Conservation (phyloP, 1,140 invertebrate genomes). For the Aradophagus sp. region DNA sequence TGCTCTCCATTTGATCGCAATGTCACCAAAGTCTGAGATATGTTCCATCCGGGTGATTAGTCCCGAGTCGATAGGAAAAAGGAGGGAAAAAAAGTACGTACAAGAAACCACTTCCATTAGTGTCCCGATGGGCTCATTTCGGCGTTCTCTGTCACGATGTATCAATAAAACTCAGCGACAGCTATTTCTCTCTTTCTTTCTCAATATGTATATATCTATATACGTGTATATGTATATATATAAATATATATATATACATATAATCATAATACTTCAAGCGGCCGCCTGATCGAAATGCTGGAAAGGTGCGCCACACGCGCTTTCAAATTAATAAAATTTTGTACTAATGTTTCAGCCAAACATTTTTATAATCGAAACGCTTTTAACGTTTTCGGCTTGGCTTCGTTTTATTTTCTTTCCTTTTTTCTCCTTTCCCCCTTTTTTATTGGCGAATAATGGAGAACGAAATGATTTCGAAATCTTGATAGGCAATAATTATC, state of each 20-base stretch:
- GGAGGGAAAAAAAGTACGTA: slow-evolving; percentile 39
- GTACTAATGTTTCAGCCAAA: slow-evolving; percentile 42
- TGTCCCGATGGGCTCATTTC: slow-evolving; percentile 48
- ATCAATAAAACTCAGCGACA: slow-evolving; percentile 60
- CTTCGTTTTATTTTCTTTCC: no score
- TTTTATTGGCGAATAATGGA: slow-evolving; percentile 37
- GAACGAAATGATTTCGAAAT: slow-evolving; percentile 45
- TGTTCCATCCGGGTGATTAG: slow-evolving; percentile 44
- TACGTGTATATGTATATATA: no score
- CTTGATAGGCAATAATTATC: no score
- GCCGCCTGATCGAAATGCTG: slow-evolving; percentile 24
- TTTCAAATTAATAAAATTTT: slow-evolving; percentile 55
- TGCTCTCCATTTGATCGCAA: slow-evolving; percentile 54
- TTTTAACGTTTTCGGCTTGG: slow-evolving; percentile 38
- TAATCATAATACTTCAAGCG: slow-evolving; percentile 53
- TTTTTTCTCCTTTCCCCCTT: no score
- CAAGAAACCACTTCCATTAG: slow-evolving; percentile 64
- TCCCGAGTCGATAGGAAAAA: slow-evolving; percentile 42
- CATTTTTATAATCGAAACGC: slow-evolving; percentile 50
- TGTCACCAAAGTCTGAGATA: slow-evolving; percentile 39
- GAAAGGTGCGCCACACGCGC: slow-evolving; percentile 51
- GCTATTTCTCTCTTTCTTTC: slow-evolving; percentile 15
- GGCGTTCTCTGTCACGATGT: slow-evolving; percentile 59
- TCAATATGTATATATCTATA: no score
- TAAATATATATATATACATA: slow-evolving; percentile 25